Evolutionary conservation across 2,888 invertebrate species (phyloP).

Genomic region (Pediacus dermestoides): DNA sequence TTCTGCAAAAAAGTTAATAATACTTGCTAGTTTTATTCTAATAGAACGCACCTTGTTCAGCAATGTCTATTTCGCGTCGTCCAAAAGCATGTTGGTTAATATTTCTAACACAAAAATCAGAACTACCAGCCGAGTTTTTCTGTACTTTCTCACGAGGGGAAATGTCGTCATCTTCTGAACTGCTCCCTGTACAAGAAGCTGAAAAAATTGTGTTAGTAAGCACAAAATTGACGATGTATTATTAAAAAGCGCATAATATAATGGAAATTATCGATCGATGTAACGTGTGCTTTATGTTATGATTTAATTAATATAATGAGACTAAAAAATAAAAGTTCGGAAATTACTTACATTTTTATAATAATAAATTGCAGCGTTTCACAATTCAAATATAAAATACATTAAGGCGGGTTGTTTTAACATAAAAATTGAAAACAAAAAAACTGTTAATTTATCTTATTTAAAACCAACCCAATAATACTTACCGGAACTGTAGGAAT

Average conservation of each 20-base stretch:
- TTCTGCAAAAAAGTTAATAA: slow-evolving; percentile 56
- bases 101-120: slow-evolving; percentile 92
- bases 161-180: slow-evolving; percentile 90
- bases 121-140: slow-evolving; percentile 77
- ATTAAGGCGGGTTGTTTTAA: slow-evolving; percentile 8
- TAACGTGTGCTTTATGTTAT: no score
- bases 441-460: no score
- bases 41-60: slow-evolving; percentile 72
- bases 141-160: slow-evolving; percentile 92
- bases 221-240: no score
- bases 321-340: slow-evolving; percentile 11
- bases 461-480: no score
- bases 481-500: slow-evolving; percentile 89
- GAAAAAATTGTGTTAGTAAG: slow-evolving; percentile 17
- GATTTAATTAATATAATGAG: no score
- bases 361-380: no score
- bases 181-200: slow-evolving; percentile 71
- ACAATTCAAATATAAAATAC: no score
- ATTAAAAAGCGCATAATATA: no score
- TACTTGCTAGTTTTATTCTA: neutral
- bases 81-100: slow-evolving; percentile 92
- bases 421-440: no score
- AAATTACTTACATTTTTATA: slow-evolving; percentile 6
- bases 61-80: slow-evolving; percentile 94
- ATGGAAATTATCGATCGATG: no score